These are phyloP conservation scores for Tapirus indicus DNA, from an alignment of 2,797 vertebrate genomes.

Conservation along the genomic window DNA sequence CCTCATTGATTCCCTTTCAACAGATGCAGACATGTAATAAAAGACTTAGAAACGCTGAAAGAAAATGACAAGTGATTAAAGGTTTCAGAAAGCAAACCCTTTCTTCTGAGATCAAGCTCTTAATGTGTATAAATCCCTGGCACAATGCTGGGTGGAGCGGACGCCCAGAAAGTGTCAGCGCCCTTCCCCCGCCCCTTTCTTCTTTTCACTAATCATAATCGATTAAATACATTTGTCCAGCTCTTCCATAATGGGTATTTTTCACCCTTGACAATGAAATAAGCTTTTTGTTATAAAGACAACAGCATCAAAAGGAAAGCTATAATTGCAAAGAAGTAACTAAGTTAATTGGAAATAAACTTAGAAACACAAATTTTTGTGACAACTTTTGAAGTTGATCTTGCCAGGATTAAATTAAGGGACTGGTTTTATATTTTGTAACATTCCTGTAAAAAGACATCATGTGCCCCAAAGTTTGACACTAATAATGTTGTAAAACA, in stretches of 20 bases:
- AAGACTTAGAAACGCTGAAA: neutral
- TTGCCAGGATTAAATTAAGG: slow-evolving; percentile 21
- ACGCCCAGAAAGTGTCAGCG: neutral
- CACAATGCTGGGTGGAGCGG: neutral
- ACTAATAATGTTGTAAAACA: neutral
- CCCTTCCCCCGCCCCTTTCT: neutral
- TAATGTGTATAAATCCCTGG: neutral
- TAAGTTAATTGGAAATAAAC: slow-evolving; percentile 48
- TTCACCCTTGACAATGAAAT: slow-evolving; percentile 32
- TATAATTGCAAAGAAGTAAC: slow-evolving; percentile 2
- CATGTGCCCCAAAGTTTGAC: neutral
- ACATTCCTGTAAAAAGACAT: slow-evolving; percentile 1
- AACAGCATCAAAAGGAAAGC: slow-evolving; percentile 23
- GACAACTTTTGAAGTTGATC: slow-evolving; percentile 38
- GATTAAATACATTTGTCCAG: slow-evolving; percentile 7
- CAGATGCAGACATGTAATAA: neutral
- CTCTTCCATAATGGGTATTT: neutral
- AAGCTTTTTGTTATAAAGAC: neutral
- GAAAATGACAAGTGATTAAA: neutral
- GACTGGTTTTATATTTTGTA: slow-evolving; percentile 46
- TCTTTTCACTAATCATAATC: neutral
- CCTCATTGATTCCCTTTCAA: slow-evolving; percentile 9
- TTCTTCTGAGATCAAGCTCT: neutral
- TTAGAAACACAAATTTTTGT: slow-evolving; percentile 37
- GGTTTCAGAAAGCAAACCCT: slow-evolving; percentile 2